Conservation (phyloP, 2,888 invertebrate species). For the Allacma fusca region DNA sequence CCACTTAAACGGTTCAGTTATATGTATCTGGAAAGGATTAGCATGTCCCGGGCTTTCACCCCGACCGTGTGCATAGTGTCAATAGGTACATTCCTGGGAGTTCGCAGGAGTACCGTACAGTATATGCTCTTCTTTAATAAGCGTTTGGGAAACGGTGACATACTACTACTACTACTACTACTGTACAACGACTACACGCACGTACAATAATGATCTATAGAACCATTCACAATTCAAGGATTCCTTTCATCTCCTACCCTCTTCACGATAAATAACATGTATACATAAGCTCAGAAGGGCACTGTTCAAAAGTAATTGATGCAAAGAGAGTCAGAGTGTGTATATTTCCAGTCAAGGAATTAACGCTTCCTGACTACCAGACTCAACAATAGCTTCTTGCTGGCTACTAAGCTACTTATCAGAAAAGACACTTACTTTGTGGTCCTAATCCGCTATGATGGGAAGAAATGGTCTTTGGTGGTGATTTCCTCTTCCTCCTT, state of each 20-base stretch:
- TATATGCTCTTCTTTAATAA: background rate
- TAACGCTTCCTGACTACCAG: background rate
- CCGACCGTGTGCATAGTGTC: too few relatives aligned
- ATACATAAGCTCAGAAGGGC: background rate
- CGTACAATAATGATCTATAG: conserved; percentile 1
- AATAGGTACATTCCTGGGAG: too few relatives aligned
- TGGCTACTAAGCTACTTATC: conserved; percentile 6
- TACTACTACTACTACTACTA: too few relatives aligned
- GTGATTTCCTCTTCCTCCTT: conserved; percentile 56
- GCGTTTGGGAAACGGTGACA: background rate
- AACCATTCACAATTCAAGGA: conserved; percentile 38
- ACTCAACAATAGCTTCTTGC: background rate
- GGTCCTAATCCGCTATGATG: conserved; percentile 43
- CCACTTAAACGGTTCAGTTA: conserved; percentile 13
- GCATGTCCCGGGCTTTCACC: too few relatives aligned
- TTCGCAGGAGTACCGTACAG: too few relatives aligned
- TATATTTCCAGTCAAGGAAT: conserved; percentile 16
- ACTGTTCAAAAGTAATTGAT: conserved; percentile 33
- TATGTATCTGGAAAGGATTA: background rate
- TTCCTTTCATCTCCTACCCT: conserved; percentile 32
- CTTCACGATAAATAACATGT: background rate
- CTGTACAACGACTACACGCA: background rate
- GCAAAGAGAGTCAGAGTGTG: conserved; percentile 9
- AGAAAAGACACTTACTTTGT: conserved; percentile 39
- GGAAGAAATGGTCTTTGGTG: conserved; percentile 54